Evolutionary conservation across 2,888 invertebrate species (phyloP), one percentile per base, ranked within the genome.

Genomic region (Lacanobia oleracea): DNA sequence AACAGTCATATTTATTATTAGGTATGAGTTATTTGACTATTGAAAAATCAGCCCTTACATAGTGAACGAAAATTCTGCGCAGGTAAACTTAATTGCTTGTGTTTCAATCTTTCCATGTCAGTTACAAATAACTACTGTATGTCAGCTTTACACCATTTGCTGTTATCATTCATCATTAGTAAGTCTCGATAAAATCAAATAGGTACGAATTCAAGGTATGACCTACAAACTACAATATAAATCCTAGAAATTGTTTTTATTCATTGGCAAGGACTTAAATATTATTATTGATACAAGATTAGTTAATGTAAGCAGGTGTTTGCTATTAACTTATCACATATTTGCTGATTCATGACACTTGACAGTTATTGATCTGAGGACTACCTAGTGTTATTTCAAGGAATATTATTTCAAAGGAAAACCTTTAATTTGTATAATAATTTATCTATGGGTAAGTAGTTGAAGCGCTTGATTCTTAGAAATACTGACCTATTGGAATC

Each of bases 161-260:
- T 40, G 9, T 40, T 7, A 43, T 12, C 43, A 43, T 43, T 43
- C 43, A 43, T 43, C 43, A 43, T 43, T 43, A 43, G 5, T 43
- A 43, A 54, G 45, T 63, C 48, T 51, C 63, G 69, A 75, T 59
- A 53, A 51, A 61, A 65, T 76, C 62, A 64, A 43, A 14, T 10
- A 40, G 8, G 9, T 43, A 16, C 14, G 43, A 14, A 14, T 43
- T 70, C 81, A 66, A 60, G 81, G 81, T 76, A 43, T 27, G 77
- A 53, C 78, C 81, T 81, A 79, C 51, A 69, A 56, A 65, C n/a
- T 27, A 56, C 68, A 66, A 66, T 75, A 80, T 64, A 61, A 53
- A 65, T 81, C 60, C 56, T 57, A 62, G 68, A 78, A 74, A 51
- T 54, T 23, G 51, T 62, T 62, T 51, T 40, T 61, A 69, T 54